Evolutionary conservation across 2,888 invertebrate species (phyloP).

Genomic region (Drosophila ezoana): DNA sequence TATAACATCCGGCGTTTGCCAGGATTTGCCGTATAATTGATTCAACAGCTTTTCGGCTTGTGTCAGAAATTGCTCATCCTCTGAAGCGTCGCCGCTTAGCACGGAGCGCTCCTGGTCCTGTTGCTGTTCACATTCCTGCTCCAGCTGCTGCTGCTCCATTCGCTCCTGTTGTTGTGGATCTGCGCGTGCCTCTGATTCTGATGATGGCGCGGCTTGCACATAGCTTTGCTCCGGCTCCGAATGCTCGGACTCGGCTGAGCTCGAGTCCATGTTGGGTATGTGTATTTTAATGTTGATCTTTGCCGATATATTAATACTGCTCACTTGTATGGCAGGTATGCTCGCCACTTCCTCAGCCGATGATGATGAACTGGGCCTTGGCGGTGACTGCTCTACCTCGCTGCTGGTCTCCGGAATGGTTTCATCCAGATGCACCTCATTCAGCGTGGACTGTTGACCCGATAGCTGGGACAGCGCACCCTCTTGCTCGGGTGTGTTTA

Average conservation of each 20-base stretch:
- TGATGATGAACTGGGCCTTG: neutral
- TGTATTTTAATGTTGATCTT: conserved; percentile 84
- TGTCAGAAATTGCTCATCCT: conserved; percentile 70
- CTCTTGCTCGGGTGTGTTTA: conserved; percentile 16
- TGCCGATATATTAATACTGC: conserved; percentile 83
- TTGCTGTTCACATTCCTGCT: conserved; percentile 11
- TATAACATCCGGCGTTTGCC: conserved; percentile 84
- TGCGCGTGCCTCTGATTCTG: conserved; percentile 10
- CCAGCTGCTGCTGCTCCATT: conserved; percentile 5
- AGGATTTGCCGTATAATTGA: conserved; percentile 82
- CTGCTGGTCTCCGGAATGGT: conserved; percentile 81
- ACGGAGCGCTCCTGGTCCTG: conserved; percentile 21
- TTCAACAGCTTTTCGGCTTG: conserved; percentile 79
- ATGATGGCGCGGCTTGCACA: neutral
- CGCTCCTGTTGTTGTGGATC: neutral
- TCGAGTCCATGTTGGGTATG: conserved; percentile 67
- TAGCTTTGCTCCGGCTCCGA: conserved; percentile 22
- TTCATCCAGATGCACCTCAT: conserved; percentile 55
- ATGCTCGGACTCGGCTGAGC: conserved; percentile 39
- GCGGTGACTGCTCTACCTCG: conserved; percentile 58
- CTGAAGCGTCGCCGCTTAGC: conserved; percentile 39
- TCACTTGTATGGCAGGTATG: conserved; percentile 69
- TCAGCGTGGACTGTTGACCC: conserved; percentile 22
- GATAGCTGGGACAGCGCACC: conserved; percentile 11
- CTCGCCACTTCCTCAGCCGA: neutral